Percentiles rank a stretch among this genome's conserved stretches.
These are phyloP conservation scores for Rotaria magnacalcarata DNA, from an alignment of 2,888 invertebrate species.

Conservation along the genomic window DNA sequence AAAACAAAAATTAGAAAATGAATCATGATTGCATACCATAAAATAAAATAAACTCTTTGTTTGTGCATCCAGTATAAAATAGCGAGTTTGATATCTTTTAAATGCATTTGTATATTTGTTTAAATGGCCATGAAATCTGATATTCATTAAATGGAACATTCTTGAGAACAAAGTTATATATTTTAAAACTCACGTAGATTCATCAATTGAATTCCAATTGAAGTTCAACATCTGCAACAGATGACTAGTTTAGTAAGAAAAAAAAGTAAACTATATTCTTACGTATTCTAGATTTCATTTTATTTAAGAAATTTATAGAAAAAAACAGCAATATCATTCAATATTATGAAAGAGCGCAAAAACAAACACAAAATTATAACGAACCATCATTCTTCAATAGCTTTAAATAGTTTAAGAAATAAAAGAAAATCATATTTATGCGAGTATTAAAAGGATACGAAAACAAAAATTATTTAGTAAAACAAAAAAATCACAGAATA, in stretches of 20 bases:
- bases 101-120: conserved; percentile 26
- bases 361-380: neutral
- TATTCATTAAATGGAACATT: neutral
- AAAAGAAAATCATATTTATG: too few relatives aligned
- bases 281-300: neutral
- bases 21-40: neutral
- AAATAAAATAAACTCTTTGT: neutral
- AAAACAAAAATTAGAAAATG: too few relatives aligned
- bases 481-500: conserved; percentile 5
- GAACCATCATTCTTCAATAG: too few relatives aligned
- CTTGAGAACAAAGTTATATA: neutral
- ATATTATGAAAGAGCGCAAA: neutral
- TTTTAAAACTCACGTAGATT: neutral
- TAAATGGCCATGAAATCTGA: conserved; percentile 2
- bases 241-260: neutral
- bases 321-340: neutral
- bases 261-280: neutral
- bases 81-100: conserved; percentile 9
- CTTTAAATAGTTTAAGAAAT: too few relatives aligned
- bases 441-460: too few relatives aligned
- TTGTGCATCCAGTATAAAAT: neutral
- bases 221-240: neutral
- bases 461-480: too few relatives aligned
- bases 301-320: neutral
- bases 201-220: conserved; percentile 26